phyloP scores from a whole-genome alignment of 2,113 vertebrate genomes.

The Pelvicachromis taeniatus region DNA sequence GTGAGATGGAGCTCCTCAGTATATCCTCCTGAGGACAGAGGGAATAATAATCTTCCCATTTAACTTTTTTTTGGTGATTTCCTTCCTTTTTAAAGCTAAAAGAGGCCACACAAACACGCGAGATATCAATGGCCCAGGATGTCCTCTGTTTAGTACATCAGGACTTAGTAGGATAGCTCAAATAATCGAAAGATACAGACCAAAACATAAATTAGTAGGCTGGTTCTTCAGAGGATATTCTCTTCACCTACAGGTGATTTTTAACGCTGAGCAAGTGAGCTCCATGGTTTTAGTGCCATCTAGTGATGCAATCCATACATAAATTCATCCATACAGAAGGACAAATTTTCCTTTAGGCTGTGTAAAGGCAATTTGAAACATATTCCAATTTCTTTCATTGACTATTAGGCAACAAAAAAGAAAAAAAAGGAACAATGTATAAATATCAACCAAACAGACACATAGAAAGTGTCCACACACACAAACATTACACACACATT shows the following conservation, averaged over 20 bases:
- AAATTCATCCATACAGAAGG: neutral
- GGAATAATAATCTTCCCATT: neutral
- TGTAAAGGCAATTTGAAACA: neutral
- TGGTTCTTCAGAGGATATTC: neutral
- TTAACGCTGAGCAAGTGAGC: neutral
- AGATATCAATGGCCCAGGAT: neutral
- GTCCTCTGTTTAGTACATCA: neutral
- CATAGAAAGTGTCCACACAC: neutral
- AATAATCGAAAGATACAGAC: neutral
- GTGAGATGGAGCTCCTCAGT: neutral
- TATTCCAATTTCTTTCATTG: neutral
- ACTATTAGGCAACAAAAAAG: too few relatives aligned
- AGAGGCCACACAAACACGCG: neutral
- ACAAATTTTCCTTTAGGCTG: fast-evolving
- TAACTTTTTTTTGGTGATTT: neutral
- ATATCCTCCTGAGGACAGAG: neutral
- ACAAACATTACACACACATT: neutral
- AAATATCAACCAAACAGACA: neutral
- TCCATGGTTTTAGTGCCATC: neutral
- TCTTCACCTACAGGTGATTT: neutral
- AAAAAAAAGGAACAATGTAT: neutral
- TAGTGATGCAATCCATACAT: neutral
- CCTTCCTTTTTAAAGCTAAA: neutral
- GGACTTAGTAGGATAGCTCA: neutral
- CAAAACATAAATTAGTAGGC: neutral